These are phyloP conservation scores for Acrossocheilus wenchowensis DNA, from an alignment of 2,797 vertebrate genomes.

Conservation along the genomic window DNA sequence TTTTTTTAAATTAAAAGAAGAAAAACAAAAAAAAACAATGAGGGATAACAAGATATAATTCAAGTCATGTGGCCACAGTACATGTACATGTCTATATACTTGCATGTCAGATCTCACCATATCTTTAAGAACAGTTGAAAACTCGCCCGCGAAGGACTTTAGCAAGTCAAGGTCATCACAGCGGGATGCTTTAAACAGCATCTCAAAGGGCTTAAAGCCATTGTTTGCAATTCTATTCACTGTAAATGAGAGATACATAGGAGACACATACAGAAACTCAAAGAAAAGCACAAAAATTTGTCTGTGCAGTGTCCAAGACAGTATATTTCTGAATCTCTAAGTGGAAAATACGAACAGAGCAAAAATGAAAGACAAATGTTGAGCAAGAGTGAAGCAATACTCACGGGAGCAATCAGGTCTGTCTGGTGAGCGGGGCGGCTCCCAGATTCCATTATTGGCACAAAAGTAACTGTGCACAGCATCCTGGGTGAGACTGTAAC, in stretches of 20 bases:
- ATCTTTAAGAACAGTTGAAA: slow-evolving; percentile 87
- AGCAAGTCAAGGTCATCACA: slow-evolving; percentile 90
- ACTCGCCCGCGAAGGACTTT: slow-evolving; percentile 88
- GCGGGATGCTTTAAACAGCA: slow-evolving; percentile 92
- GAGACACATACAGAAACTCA: slow-evolving; percentile 3
- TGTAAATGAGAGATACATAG: slow-evolving; percentile 62
- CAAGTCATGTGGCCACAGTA: neutral
- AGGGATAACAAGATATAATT: neutral
- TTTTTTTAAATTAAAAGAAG: neutral
- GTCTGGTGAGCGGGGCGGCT: slow-evolving; percentile 84
- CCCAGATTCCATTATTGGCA: slow-evolving; percentile 89
- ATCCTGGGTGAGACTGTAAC: slow-evolving; percentile 91
- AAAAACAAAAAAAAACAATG: neutral
- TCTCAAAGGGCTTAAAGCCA: slow-evolving; percentile 97
- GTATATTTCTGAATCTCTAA: neutral
- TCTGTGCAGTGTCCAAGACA: neutral
- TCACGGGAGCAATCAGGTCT: slow-evolving; percentile 94
- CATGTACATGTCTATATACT: neutral
- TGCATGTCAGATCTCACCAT: slow-evolving; percentile 80
- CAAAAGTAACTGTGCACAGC: slow-evolving; percentile 90
- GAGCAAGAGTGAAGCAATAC: slow-evolving; percentile 54
- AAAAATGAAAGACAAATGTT: slow-evolving; percentile 11
- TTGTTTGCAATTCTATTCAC: slow-evolving; percentile 96
- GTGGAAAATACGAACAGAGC: neutral
- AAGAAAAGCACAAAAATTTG: neutral